Evolutionary conservation across 2,888 invertebrate genomes (phyloP), one percentile per base, ranked within the genome.

Genomic region (Spodoptera picta): DNA sequence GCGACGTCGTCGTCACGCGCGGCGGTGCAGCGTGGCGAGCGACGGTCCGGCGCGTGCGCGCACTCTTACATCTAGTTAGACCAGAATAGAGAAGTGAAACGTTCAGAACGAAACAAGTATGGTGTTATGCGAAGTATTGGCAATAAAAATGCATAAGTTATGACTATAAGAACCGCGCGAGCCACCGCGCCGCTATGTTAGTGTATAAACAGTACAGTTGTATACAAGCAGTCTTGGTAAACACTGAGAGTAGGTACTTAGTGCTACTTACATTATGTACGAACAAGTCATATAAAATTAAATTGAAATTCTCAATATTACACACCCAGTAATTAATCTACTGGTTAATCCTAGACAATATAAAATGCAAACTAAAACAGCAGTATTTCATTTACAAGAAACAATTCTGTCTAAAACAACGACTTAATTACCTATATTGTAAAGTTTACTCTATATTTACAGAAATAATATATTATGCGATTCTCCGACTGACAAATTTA

Each of bases 301-400:
- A 90, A 90, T 89, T 87, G 88, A 84, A 88, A 82, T 87, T 87
- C 84, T 90, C 87, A 86, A 87, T 89, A 89, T 89, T 91, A 92
- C 90, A 92, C 89, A 89, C 87, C 87, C 90, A 89, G 90, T 83
- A 81, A 83, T 85, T 84, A 89, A 69, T 81, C 84, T 86, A 90
- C 87, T 83, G 86, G 87, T 89, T 90, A 88, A 90, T 83, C 85
- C 90, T 93, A 93, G 84, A 87, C 85, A 72, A 89, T 94, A 93
- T 89, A 93, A 94, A 94, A 94, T 94, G 94, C 94, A 92, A 94
- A 93, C 92, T 93, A 93, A 92, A 94, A 93, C 93, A 93, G 92
- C 88, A 90, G 90, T 92, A 92, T 92, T 92, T 89, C 88, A 92
- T 92, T 90, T 92, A 93, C 92, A 93, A 92, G 92, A 92, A 94